A percentile compares a stretch with the other conserved stretches of the same genome.
phyloP scores from a whole-genome alignment of 2,797 vertebrate species.

The Sciaenops ocellatus region DNA sequence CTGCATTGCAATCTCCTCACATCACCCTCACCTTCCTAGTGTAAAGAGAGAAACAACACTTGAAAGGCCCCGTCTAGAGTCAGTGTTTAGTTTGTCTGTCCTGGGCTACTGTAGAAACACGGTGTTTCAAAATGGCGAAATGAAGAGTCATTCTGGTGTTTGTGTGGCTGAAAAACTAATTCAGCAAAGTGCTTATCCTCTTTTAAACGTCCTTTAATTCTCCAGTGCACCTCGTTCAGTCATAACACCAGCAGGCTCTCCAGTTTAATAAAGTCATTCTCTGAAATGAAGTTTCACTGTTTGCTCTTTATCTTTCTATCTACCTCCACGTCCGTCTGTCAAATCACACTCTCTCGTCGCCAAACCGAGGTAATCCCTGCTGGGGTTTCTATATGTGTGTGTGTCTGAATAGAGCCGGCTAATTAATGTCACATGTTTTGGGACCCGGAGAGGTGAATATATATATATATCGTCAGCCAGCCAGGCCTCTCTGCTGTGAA shows the following conservation, averaged over 20 bases:
- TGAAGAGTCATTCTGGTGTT: constrained; percentile 31
- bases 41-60: too few relatives aligned
- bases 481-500: constrained; percentile 22
- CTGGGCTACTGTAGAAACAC: too few relatives aligned
- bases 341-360: constrained; percentile 14
- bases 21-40: too few relatives aligned
- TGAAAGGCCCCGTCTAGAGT: too few relatives aligned
- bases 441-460: constrained; percentile 6
- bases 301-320: constrained; percentile 32
- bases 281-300: constrained; percentile 25
- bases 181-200: constrained; percentile 46
- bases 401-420: constrained; percentile 34
- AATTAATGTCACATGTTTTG: constrained; percentile 67
- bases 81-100: too few relatives aligned
- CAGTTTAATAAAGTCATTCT: constrained; percentile 35
- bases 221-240: constrained; percentile 39
- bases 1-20: too few relatives aligned
- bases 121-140: too few relatives aligned
- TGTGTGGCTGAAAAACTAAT: constrained; percentile 52
- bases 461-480: not conserved
- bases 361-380: constrained; percentile 29
- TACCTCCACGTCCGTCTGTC: constrained; percentile 42
- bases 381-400: constrained; percentile 37
- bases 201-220: constrained; percentile 50
- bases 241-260: constrained; percentile 36